Evolutionary conservation across 2,888 invertebrate genomes (phyloP).

Genomic region (Hirtodrosophila trivittata): DNA sequence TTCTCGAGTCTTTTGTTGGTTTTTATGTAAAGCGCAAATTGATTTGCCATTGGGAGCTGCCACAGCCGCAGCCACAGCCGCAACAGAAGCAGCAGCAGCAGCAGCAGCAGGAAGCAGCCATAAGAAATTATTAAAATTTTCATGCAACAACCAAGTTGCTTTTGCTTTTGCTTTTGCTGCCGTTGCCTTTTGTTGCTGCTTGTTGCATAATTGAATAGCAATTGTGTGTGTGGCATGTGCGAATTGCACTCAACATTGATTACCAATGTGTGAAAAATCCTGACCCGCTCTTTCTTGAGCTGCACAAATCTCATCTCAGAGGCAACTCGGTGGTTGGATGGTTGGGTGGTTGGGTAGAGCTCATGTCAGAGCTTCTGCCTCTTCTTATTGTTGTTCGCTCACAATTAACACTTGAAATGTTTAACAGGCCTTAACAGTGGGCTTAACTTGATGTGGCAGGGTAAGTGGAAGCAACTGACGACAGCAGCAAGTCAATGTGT

Average conservation of each 20-base stretch:
- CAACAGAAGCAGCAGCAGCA: conserved; percentile 3
- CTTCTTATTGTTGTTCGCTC: conserved; percentile 64
- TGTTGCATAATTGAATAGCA: conserved; percentile 47
- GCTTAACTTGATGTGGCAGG: conserved; percentile 33
- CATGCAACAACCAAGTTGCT: conserved; percentile 15
- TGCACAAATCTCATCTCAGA: conserved; percentile 49
- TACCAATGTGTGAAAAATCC: too few relatives aligned
- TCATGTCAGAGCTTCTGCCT: not conserved
- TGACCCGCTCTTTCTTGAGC: conserved; percentile 15
- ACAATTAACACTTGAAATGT: conserved; percentile 73
- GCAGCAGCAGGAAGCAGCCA: conserved; percentile 13
- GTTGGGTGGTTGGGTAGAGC: too few relatives aligned
- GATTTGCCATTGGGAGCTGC: conserved; percentile 65
- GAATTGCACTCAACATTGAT: not conserved
- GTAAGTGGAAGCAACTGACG: conserved; percentile 21
- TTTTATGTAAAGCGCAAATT: conserved; percentile 74
- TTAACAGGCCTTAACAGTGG: conserved; percentile 56
- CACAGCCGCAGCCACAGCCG: conserved; percentile 14
- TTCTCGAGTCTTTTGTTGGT: conserved; percentile 58
- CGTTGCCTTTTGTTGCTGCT: conserved; percentile 21
- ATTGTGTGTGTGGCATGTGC: conserved; percentile 31
- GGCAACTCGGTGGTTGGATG: too few relatives aligned
- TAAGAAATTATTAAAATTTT: conserved; percentile 48
- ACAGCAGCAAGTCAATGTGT: conserved; percentile 4
- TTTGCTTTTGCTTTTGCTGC: not conserved